Conservation (phyloP, 2,888 invertebrate genomes). For the Crepidodera aurea region DNA sequence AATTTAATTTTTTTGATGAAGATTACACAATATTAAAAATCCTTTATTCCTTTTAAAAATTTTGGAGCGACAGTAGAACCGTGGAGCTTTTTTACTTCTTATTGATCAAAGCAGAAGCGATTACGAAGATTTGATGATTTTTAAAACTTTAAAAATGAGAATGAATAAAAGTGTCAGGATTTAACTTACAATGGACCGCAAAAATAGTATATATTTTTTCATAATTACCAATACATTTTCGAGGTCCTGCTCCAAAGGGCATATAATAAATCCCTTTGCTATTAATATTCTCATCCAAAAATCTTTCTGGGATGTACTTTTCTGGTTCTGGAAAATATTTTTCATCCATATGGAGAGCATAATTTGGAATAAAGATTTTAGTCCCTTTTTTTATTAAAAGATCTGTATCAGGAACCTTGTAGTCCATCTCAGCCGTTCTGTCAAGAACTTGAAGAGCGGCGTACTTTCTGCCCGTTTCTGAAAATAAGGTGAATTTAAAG, state of each 20-base stretch:
- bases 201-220: slow-evolving; percentile 45
- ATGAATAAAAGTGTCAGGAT: too few relatives aligned
- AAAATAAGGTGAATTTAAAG: too few relatives aligned
- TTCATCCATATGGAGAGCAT: slow-evolving; percentile 52
- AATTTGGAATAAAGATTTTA: slow-evolving; percentile 47
- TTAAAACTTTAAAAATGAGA: too few relatives aligned
- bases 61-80: too few relatives aligned
- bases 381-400: slow-evolving; percentile 47
- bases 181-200: too few relatives aligned
- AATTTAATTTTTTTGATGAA: too few relatives aligned
- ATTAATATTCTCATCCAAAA: slow-evolving; percentile 37
- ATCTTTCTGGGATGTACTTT: slow-evolving; percentile 45
- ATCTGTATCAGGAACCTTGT: slow-evolving; percentile 40
- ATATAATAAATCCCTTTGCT: slow-evolving; percentile 42
- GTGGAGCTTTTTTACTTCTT: too few relatives aligned
- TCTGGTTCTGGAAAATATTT: slow-evolving; percentile 53
- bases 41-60: too few relatives aligned
- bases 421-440: slow-evolving; percentile 42
- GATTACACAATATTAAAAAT: too few relatives aligned
- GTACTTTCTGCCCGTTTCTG: slow-evolving; percentile 55
- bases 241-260: slow-evolving; percentile 57
- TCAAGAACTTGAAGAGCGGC: slow-evolving; percentile 48
- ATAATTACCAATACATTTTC: slow-evolving; percentile 54
- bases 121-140: too few relatives aligned
- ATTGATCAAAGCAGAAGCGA: too few relatives aligned